Evolutionary conservation across 2,113 vertebrate species (phyloP).

Genomic region (Psittacara wagleri): DNA sequence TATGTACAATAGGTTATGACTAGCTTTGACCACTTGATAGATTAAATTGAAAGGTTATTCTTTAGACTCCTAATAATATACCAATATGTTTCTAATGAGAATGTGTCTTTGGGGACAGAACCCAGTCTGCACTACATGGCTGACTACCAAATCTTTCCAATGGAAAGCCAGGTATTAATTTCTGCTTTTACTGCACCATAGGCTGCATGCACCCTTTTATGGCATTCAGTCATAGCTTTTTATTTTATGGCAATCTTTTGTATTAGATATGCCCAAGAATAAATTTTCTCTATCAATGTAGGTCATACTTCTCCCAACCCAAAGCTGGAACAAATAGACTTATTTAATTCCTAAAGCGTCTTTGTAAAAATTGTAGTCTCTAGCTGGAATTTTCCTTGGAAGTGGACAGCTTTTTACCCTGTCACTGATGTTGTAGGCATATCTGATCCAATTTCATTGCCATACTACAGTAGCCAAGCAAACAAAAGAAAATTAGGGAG

Average conservation of each 20-base stretch:
- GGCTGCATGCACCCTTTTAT: background rate
- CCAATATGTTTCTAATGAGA: background rate
- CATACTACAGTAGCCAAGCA: background rate
- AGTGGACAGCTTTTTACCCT: background rate
- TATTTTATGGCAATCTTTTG: background rate
- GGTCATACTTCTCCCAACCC: background rate
- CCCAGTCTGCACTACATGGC: background rate
- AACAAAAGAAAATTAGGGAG: background rate
- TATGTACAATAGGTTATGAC: background rate
- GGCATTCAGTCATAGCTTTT: background rate
- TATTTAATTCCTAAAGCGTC: background rate
- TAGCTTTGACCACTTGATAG: background rate
- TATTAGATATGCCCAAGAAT: background rate
- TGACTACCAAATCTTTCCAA: background rate
- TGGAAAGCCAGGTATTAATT: slow-evolving; percentile 1
- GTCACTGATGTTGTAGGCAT: background rate
- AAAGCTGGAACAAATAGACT: background rate
- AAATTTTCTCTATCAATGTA: background rate
- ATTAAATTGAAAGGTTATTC: background rate
- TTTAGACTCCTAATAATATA: background rate
- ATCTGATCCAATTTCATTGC: background rate
- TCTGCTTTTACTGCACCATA: background rate
- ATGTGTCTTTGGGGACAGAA: background rate
- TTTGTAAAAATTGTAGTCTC: background rate
- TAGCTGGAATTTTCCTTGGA: background rate